A percentile compares a stretch with the other conserved stretches of the same genome.
Conservation (phyloP, 1,140 invertebrate genomes). For the Sminthurides bifidus region DNA sequence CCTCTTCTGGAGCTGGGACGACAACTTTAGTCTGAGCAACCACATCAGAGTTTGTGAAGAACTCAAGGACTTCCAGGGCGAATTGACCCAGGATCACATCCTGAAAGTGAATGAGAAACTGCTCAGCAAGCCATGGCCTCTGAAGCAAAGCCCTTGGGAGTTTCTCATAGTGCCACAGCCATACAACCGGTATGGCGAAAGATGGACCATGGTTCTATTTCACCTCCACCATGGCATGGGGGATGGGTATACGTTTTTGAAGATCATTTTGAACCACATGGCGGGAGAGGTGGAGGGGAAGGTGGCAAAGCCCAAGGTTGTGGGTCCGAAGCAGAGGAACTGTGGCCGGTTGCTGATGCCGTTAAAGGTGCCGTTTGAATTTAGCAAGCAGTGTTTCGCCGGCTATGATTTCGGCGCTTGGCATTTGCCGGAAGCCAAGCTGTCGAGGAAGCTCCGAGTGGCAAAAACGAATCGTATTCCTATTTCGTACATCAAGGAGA, state of each 20-base stretch:
- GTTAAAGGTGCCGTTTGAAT: not conserved
- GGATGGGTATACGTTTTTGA: constrained; percentile 2
- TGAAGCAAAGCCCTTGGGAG: constrained; percentile 9
- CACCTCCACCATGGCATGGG: constrained; percentile 7
- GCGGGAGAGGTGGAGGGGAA: not conserved
- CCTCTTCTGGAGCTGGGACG: constrained; percentile 13
- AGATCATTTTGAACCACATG: constrained; percentile 1
- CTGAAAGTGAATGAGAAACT: not conserved
- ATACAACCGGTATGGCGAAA: not conserved
- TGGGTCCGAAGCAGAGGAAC: too few species aligned
- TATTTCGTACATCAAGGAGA: constrained; percentile 6
- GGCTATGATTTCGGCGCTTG: not conserved
- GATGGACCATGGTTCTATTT: not conserved
- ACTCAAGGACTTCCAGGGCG: too few species aligned
- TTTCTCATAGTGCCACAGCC: constrained; percentile 5
- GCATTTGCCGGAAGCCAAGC: not conserved
- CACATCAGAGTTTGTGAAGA: not conserved
- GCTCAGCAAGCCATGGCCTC: not conserved
- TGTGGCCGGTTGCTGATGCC: not conserved
- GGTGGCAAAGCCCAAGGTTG: not conserved
- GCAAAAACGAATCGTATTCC: constrained; percentile 1
- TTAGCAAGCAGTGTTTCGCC: not conserved
- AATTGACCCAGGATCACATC: not conserved
- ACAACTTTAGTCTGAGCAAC: constrained; percentile 5
- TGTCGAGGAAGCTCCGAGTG: not conserved